Evolutionary conservation across 92 coral and sea anemone species (phyloP).

Genomic region (Blastomussa wellsi): DNA sequence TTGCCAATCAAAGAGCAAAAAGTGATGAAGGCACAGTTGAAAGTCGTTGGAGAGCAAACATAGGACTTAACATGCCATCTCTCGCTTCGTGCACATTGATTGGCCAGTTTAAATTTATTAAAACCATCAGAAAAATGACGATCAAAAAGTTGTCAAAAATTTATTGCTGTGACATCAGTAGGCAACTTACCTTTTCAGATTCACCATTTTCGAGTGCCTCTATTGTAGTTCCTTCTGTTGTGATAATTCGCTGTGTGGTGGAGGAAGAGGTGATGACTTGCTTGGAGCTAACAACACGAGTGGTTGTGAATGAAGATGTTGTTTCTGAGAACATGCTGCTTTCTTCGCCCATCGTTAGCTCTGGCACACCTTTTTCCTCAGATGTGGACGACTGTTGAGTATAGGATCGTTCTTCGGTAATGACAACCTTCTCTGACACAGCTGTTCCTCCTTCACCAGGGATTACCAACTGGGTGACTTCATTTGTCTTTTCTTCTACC

Average conservation of each 20-base stretch:
- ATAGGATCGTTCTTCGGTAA: constrained; percentile 22
- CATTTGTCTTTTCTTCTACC: constrained; percentile 48
- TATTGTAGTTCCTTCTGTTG: constrained; percentile 68
- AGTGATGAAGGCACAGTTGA: too few relatives aligned
- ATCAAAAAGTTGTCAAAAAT: too few relatives aligned
- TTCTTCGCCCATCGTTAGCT: constrained; percentile 53
- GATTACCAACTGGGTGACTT: constrained; percentile 51
- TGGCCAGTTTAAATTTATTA: too few relatives aligned
- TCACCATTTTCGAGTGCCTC: constrained; percentile 82
- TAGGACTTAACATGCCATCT: too few relatives aligned
- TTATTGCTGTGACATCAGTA: not conserved
- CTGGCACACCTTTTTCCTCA: constrained; percentile 58
- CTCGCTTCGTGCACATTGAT: too few relatives aligned
- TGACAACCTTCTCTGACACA: constrained; percentile 38
- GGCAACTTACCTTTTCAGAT: constrained; percentile 53
- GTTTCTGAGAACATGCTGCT: constrained; percentile 52
- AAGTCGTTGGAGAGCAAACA: too few relatives aligned
- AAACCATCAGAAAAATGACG: too few relatives aligned
- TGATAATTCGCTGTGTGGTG: constrained; percentile 69
- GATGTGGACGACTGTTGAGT: constrained; percentile 52
- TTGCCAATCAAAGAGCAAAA: too few relatives aligned
- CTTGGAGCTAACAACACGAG: constrained; percentile 75
- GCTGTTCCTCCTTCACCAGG: constrained; percentile 39
- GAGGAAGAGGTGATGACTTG: constrained; percentile 60
- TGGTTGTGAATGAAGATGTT: constrained; percentile 63